Evolutionary conservation across 2,113 vertebrate genomes (phyloP).

Genomic region (Excalfactoria chinensis): DNA sequence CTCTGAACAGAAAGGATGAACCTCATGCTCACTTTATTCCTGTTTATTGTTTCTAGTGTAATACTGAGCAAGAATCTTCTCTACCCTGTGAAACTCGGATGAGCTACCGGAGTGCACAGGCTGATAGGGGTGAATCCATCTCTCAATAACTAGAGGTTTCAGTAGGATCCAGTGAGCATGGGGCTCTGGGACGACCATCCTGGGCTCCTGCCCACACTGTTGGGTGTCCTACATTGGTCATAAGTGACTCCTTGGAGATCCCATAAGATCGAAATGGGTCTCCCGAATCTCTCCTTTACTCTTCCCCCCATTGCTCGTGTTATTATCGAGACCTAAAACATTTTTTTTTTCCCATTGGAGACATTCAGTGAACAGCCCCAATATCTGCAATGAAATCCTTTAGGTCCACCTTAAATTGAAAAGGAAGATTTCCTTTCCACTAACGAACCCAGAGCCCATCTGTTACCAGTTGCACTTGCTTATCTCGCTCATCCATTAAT

Average conservation of each 20-base stretch:
- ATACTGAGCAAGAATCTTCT: not conserved
- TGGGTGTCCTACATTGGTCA: not conserved
- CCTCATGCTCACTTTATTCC: not conserved
- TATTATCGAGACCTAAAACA: not conserved
- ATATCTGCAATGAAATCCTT: slow-evolving; percentile 18
- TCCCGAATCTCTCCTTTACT: not conserved
- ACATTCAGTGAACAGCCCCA: not conserved
- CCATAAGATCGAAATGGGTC: not conserved
- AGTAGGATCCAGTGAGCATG: not conserved
- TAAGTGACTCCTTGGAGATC: not conserved
- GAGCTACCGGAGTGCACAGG: not conserved
- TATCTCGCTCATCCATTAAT: slow-evolving; percentile 33
- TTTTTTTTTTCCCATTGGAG: not conserved
- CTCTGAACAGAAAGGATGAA: not conserved
- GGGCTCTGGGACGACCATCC: not conserved
- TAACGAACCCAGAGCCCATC: slow-evolving; percentile 69
- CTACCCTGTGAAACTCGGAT: not conserved
- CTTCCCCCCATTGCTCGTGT: not conserved
- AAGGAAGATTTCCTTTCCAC: slow-evolving; percentile 53
- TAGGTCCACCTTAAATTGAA: slow-evolving; percentile 50
- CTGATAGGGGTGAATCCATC: not conserved
- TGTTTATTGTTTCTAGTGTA: not conserved
- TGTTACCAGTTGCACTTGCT: slow-evolving; percentile 51
- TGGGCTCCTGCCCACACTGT: not conserved
- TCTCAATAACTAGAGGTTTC: not conserved